Conservation (phyloP, 1,140 invertebrate species). For the Vanessa atalanta region DNA sequence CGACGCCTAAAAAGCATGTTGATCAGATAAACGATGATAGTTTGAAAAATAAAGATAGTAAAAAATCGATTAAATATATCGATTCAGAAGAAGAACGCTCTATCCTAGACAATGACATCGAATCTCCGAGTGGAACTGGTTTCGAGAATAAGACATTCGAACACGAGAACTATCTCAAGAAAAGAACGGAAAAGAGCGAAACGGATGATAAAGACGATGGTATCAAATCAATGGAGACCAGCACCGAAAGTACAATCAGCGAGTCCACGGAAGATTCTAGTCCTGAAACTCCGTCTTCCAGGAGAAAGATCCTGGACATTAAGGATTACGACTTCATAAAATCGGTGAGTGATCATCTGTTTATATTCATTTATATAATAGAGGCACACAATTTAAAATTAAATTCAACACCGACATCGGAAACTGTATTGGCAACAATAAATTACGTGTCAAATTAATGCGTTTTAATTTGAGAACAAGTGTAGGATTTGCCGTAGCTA, state of each 20-base stretch:
- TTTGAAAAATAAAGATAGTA: conserved; percentile 45
- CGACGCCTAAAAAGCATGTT: conserved; percentile 51
- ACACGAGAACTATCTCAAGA: conserved; percentile 77
- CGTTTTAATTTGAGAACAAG: no score
- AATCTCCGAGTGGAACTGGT: conserved; percentile 72
- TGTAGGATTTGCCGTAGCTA: no score
- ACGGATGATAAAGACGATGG: conserved; percentile 56
- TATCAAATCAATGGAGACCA: conserved; percentile 71
- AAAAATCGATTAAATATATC: conserved; percentile 65
- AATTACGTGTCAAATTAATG: neutral
- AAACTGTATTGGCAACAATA: conserved; percentile 35
- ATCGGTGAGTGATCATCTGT: conserved; percentile 64
- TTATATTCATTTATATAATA: conserved; percentile 21
- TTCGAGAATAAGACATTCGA: conserved; percentile 81
- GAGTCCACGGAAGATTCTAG: conserved; percentile 70
- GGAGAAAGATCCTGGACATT: conserved; percentile 58
- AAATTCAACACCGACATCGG: neutral
- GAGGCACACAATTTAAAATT: conserved; percentile 17
- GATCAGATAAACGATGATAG: conserved; percentile 50
- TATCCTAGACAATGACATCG: conserved; percentile 64
- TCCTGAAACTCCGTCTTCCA: conserved; percentile 65
- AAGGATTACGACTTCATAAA: conserved; percentile 71
- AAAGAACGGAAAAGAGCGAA: conserved; percentile 63
- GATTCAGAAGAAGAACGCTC: conserved; percentile 61
- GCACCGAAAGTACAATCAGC: conserved; percentile 71